A percentile compares a stretch with the other conserved stretches of the same genome.
Conservation (phyloP, 2,113 vertebrate genomes). For the Polypterus senegalus region DNA sequence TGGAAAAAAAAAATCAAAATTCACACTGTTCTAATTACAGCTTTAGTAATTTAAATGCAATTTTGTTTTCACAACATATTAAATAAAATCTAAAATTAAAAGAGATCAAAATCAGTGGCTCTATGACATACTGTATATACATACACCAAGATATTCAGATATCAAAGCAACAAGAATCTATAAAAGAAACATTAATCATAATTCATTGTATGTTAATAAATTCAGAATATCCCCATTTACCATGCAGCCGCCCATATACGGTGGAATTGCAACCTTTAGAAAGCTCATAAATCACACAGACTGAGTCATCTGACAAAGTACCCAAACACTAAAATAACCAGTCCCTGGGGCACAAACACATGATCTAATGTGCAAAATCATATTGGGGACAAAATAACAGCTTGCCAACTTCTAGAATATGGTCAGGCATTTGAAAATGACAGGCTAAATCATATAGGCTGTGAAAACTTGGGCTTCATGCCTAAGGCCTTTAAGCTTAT, state of each 20-base stretch:
- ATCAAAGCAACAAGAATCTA: constrained; percentile 58
- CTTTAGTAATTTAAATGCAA: too few relatives aligned
- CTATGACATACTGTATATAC: constrained; percentile 34
- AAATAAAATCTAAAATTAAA: too few relatives aligned
- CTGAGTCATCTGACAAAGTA: constrained; percentile 66
- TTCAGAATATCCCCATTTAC: constrained; percentile 71
- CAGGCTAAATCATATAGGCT: constrained; percentile 29
- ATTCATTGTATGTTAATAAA: constrained; percentile 79
- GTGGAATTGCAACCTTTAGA: constrained; percentile 66
- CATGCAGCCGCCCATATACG: constrained; percentile 56
- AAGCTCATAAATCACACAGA: constrained; percentile 60
- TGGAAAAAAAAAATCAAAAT: too few relatives aligned
- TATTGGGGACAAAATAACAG: constrained; percentile 37
- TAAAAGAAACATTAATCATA: constrained; percentile 68
- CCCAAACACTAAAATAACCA: constrained; percentile 55
- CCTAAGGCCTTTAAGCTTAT: constrained; percentile 25
- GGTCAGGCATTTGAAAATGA: constrained; percentile 28
- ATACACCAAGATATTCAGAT: constrained; percentile 54
- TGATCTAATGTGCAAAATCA: constrained; percentile 55
- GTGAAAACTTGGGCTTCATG: constrained; percentile 24
- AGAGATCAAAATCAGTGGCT: too few relatives aligned
- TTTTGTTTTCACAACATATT: too few relatives aligned
- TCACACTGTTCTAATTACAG: too few relatives aligned
- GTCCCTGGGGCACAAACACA: constrained; percentile 60
- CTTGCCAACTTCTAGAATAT: constrained; percentile 26